Percentiles rank a stretch among this genome's conserved stretches.
Evolutionary conservation across 1,140 invertebrate species (phyloP).

Genomic region (Agrypnia vestita): DNA sequence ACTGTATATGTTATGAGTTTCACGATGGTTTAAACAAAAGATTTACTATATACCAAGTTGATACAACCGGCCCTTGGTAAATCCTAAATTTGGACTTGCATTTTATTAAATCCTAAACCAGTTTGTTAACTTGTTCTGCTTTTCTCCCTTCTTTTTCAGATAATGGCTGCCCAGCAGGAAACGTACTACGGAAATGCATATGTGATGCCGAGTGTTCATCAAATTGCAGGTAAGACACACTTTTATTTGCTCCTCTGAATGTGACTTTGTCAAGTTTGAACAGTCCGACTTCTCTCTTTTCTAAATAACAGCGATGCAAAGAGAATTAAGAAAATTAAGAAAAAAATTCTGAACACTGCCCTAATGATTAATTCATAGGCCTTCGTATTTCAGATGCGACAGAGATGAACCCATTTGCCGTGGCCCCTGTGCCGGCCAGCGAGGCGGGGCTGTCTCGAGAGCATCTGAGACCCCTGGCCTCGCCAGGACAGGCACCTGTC

Average conservation of each 20-base stretch:
- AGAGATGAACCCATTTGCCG: constrained; percentile 67
- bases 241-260: background rate
- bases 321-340: too few species aligned
- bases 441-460: constrained; percentile 57
- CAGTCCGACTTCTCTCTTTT: too few species aligned
- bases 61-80: too few species aligned
- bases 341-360: background rate
- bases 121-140: background rate
- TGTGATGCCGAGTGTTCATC: constrained; percentile 48
- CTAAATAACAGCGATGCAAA: too few species aligned
- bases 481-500: constrained; percentile 48
- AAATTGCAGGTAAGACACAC: constrained; percentile 27
- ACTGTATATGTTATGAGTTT: too few species aligned
- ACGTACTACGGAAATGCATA: constrained; percentile 52
- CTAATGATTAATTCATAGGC: constrained; percentile 8
- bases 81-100: too few species aligned
- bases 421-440: constrained; percentile 61
- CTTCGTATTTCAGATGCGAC: constrained; percentile 58
- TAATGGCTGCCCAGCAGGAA: constrained; percentile 68
- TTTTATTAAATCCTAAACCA: background rate
- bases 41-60: too few species aligned
- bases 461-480: constrained; percentile 64
- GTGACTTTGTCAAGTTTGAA: background rate
- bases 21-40: too few species aligned
- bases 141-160: constrained; percentile 37